Conservation (phyloP, 2,797 vertebrate genomes). For the Coregonus suidteri region DNA sequence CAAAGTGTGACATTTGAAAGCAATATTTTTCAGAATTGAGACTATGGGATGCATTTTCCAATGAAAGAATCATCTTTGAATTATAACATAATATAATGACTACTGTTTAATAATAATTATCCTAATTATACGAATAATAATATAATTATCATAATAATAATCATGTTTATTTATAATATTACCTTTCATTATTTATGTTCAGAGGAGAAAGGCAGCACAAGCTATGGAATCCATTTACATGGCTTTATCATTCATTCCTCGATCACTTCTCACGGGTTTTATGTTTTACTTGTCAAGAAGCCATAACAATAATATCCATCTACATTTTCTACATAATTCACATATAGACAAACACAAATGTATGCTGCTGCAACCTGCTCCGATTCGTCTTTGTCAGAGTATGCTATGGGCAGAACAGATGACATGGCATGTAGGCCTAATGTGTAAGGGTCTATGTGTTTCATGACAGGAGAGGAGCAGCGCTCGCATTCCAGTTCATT, state of each 20-base stretch:
- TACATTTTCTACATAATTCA: slow-evolving; percentile 50
- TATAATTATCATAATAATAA: not conserved
- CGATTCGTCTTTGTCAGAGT: slow-evolving; percentile 48
- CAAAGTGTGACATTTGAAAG: not conserved
- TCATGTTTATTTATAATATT: not conserved
- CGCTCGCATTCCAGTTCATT: slow-evolving; percentile 46
- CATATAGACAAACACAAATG: slow-evolving; percentile 21
- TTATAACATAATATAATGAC: not conserved
- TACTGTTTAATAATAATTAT: not conserved
- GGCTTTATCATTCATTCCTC: slow-evolving; percentile 24
- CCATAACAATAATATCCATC: slow-evolving; percentile 43
- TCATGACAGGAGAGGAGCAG: slow-evolving; percentile 12
- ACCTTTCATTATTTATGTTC: not conserved
- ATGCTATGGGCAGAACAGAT: slow-evolving; percentile 17
- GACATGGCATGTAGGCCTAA: slow-evolving; percentile 41
- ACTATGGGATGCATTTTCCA: not conserved
- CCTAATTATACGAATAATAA: too few species aligned
- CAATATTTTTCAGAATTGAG: not conserved
- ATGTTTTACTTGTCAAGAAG: slow-evolving; percentile 48
- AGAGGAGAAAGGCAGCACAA: not conserved
- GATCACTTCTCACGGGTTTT: slow-evolving; percentile 56
- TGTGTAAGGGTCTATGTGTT: slow-evolving; percentile 18
- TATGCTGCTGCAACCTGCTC: slow-evolving; percentile 54
- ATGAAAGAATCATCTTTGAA: not conserved
- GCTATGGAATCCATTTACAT: not conserved